Base-by-base conservation (phyloP, 1,140 invertebrate genomes). In the Gonatopus flavifemur region DNA sequence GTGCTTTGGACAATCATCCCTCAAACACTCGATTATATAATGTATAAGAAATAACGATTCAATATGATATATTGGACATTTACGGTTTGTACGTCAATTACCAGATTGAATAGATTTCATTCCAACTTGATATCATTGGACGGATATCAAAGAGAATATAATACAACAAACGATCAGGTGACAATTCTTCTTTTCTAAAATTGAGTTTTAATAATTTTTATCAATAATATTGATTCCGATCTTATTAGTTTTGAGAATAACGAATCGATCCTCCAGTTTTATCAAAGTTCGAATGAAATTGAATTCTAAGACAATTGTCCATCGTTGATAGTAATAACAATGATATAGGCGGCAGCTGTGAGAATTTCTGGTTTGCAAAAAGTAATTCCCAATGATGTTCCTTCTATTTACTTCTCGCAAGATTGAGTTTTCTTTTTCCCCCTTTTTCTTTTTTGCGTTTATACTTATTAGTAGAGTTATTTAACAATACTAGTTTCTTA, bases 321-420 rank as follows among this genome's bases (percentile, higher is more conserved):
- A 57, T 33, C 54, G 42, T 62, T 58, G 57, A 57, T 57, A 59
- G 25, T 52, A 36, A 36, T 57, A 55, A 62, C 43, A 59, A 59
- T 59, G 55, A 53, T 57, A n/a, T n/a, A 52, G 39, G 55, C 62
- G 66, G 58, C 66, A 72, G 66, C 69, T 66, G 62, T 65, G 60
- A 54, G 36, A 60, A 59, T 57, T 66, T 59, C 59, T 50, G 56
- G 43, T 55, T 62, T n/a, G n/a, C 53, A 22, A 46, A 51, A 61
- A 58, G 51, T 52, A 62, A 59, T 72, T 64, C 69, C 69, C 66
- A 70, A 72, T 72, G 64, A 70, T 72, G 67, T 68, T 72, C 59
- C 62, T 69, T 64, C 48, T 65, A 62, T 63, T 71, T 64, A 55
- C 57, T 70, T 56, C n/a, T n/a, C 62, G 62, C 52, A 62, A 69